Evolutionary conservation across 2,888 invertebrate genomes (phyloP), one percentile per base, ranked within the genome.

Genomic region (Lampropteryx suffumata): DNA sequence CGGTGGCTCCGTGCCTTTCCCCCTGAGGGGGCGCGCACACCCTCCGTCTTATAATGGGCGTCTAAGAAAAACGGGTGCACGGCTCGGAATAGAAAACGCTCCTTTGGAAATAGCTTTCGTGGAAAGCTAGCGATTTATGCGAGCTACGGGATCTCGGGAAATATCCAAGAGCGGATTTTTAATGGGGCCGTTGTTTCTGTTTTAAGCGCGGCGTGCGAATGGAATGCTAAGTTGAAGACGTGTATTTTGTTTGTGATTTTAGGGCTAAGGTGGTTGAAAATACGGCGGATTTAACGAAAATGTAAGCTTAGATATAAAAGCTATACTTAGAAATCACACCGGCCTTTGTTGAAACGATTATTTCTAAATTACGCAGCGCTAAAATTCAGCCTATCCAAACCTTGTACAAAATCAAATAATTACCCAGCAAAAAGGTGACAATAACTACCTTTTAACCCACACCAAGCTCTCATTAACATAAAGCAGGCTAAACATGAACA

Each of bases 21-120:
- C 59, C 62, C 62, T 58, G 32, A 59, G 57, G 71, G 74, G 71
- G 69, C 61, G 67, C 69, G 69, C 67, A 66, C 71, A 66, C 74
- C 79, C 73, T 79, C 69, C 79, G 74, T 69, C 82, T 85, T 87
- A 84, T 88, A 89, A 88, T 84, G 84, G 88, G 78, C 77, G 83
- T 81, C 84, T 84, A 88, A 89, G 90, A 90, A 89, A 90, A 90
- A 90, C 89, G 90, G 84, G 85, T 85, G 89, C 84, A 79, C 85
- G 80, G 82, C 73, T 77, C 83, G 83, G 90, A 90, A 90, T 90
- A 90, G 90, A 90, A 90, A 90, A 89, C 75, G 90, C 87, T 87
- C 82, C 81, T 89, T 88, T 86, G 84, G 82, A 85, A 90, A 89
- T 85, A 82, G 90, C 86, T 89, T 89, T 82, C 85, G 89, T 79